A percentile compares a stretch with the other conserved stretches of the same genome.
Conservation (phyloP, 2,113 vertebrate species). For the Dasyurus viverrinus region DNA sequence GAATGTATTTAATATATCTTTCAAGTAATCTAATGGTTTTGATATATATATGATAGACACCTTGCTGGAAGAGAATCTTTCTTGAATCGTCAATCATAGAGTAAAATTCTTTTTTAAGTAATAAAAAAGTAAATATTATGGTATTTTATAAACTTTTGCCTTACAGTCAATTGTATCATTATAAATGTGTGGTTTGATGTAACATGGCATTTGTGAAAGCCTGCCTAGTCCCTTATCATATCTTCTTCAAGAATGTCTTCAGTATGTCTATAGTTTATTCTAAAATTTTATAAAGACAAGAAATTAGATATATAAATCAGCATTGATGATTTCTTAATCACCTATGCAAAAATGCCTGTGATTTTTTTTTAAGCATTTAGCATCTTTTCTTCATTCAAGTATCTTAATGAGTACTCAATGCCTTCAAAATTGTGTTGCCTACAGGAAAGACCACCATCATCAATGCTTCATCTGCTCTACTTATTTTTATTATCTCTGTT, state of each 20-base stretch:
- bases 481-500: too few relatives aligned
- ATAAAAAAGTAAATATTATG: background rate
- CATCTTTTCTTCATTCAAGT: too few relatives aligned
- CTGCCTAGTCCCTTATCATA: background rate
- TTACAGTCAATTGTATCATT: background rate
- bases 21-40: background rate
- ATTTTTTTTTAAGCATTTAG: too few relatives aligned
- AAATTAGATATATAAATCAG: background rate
- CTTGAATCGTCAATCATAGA: too few relatives aligned
- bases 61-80: background rate
- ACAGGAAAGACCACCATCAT: too few relatives aligned
- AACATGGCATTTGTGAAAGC: background rate
- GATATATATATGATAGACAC: background rate
- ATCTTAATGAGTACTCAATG: too few relatives aligned
- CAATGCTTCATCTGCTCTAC: too few relatives aligned
- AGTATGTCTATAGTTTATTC: background rate
- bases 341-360: too few relatives aligned
- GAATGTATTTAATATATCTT: background rate
- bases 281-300: background rate
- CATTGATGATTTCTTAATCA: background rate
- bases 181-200: background rate
- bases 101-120: background rate
- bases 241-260: background rate
- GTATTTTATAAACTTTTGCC: background rate
- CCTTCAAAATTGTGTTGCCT: too few relatives aligned